These are phyloP conservation scores for Hipparchia semele DNA, from an alignment of 2,888 invertebrate species.

Conservation along the genomic window DNA sequence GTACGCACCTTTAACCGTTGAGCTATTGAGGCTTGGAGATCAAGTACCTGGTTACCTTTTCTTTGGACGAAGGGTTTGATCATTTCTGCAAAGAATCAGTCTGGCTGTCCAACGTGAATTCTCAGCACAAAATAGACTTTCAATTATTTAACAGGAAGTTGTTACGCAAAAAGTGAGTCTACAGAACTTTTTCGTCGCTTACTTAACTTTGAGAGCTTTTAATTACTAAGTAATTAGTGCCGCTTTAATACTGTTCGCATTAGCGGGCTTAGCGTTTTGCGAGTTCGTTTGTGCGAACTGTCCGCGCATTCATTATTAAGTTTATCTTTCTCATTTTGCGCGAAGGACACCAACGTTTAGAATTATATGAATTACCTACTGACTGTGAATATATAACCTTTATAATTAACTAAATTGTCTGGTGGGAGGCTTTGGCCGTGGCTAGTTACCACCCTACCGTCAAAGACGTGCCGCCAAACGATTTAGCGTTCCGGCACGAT, in stretches of 20 bases:
- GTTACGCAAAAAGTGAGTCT: constrained; percentile 32
- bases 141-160: constrained; percentile 25
- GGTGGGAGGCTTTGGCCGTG: no score
- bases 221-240: constrained; percentile 47
- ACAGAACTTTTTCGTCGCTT: constrained; percentile 45
- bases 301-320: constrained; percentile 22
- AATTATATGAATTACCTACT: not conserved
- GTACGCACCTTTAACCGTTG: no score
- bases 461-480: no score
- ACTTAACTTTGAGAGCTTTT: constrained; percentile 47
- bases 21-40: no score
- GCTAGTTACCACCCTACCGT: no score
- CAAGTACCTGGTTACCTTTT: no score
- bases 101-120: not conserved
- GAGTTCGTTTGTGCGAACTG: constrained; percentile 35
- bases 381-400: not conserved
- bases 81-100: no score
- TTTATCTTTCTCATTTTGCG: constrained; percentile 5
- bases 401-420: not conserved
- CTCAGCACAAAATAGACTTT: constrained; percentile 3
- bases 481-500: no score
- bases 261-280: constrained; percentile 40
- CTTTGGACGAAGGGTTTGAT: no score
- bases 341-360: not conserved
- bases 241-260: constrained; percentile 43